Evolutionary conservation across 2,797 vertebrate genomes (phyloP).

Genomic region (Poecilia gillii): DNA sequence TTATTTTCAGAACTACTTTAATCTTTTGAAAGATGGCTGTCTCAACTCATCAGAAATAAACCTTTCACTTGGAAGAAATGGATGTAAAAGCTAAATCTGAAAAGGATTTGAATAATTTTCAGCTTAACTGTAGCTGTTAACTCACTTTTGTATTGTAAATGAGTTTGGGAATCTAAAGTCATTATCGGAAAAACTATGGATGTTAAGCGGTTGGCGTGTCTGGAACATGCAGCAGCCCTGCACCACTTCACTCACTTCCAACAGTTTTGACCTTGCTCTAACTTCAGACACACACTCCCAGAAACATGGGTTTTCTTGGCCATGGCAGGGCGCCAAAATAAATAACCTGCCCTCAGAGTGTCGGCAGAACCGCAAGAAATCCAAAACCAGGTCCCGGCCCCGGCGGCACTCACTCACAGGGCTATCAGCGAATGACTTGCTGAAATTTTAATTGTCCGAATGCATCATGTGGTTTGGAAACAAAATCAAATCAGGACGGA

Average conservation of each 20-base stretch:
- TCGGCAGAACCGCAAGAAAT: constrained; percentile 83
- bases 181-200: not conserved
- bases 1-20: not conserved
- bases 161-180: not conserved
- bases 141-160: not conserved
- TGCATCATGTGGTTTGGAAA: constrained; percentile 85
- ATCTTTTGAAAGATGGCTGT: not conserved
- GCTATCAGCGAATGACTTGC: constrained; percentile 85
- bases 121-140: not conserved
- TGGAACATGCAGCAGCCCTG: constrained; percentile 12
- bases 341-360: constrained; percentile 76
- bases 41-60: not conserved
- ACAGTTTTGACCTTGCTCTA: constrained; percentile 71
- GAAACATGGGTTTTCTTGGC: constrained; percentile 73
- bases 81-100: not conserved
- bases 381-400: constrained; percentile 73
- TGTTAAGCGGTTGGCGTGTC: not conserved
- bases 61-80: no score
- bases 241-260: constrained; percentile 49
- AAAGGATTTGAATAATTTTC: not conserved
- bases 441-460: constrained; percentile 90
- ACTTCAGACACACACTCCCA: constrained; percentile 64
- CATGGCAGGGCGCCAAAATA: constrained; percentile 75
- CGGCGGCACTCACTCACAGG: constrained; percentile 69
- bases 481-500: constrained; percentile 80